Percentiles rank a stretch among this genome's conserved stretches.
These are phyloP conservation scores for Glossosoma conforme DNA, from an alignment of 1,140 invertebrate genomes.

Conservation along the genomic window DNA sequence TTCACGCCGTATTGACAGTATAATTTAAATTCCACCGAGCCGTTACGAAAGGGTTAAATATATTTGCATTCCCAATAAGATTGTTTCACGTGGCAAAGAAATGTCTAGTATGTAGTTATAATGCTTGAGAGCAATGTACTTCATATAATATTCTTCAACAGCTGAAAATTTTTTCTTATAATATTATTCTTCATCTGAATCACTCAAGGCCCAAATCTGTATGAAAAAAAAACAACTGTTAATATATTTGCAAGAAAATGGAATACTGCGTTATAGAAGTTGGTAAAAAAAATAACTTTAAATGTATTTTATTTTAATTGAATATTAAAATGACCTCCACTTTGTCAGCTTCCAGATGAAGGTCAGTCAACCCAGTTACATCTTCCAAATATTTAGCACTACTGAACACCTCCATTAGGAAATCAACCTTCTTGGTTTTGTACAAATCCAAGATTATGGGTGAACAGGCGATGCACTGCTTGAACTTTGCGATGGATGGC, in stretches of 20 bases:
- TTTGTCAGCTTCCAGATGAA: constrained; percentile 62
- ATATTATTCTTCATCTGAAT: constrained; percentile 27
- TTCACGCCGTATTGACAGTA: no score
- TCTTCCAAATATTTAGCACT: constrained; percentile 81
- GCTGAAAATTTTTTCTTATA: no score
- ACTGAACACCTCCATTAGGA: constrained; percentile 82
- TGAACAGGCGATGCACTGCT: constrained; percentile 91
- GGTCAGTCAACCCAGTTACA: constrained; percentile 75
- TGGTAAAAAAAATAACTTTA: neutral
- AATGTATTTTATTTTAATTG: neutral
- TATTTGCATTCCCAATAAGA: no score
- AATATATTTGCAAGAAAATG: neutral
- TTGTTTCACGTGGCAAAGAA: no score
- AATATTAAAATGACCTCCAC: constrained; percentile 52
- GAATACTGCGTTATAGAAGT: no score
- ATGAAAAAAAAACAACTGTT: constrained; percentile 25
- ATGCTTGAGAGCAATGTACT: no score
- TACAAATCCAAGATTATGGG: constrained; percentile 62
- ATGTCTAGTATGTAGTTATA: no score
- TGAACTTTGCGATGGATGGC: constrained; percentile 79
- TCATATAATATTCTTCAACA: no score
- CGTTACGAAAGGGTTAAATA: no score
- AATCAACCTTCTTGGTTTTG: constrained; percentile 62
- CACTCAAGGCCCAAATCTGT: constrained; percentile 32
- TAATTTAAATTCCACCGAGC: no score